Evolutionary conservation across 2,888 invertebrate species (phyloP).

Genomic region (Pollenia labialis): DNA sequence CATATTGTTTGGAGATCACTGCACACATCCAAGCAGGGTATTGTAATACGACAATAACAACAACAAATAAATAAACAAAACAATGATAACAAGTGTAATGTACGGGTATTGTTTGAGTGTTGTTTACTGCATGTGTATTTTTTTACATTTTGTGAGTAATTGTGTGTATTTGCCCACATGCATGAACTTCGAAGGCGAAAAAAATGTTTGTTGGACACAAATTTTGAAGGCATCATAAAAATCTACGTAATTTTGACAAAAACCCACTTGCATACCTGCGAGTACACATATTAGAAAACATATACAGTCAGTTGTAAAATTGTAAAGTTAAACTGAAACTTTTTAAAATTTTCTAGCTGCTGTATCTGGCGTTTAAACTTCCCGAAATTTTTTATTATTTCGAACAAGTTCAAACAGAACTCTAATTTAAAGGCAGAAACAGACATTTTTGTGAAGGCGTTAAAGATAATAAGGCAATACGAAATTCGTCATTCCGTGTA

Average conservation of each 20-base stretch:
- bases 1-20: constrained; percentile 23
- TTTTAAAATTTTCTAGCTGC: no score
- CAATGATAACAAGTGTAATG: constrained; percentile 71
- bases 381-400: no score
- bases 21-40: constrained; percentile 1
- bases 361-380: no score
- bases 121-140: constrained; percentile 21
- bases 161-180: constrained; percentile 55
- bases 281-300: not conserved
- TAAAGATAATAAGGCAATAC: no score
- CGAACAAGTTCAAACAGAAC: no score
- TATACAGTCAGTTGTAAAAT: not conserved
- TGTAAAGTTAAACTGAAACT: not conserved
- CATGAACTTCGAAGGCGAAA: constrained; percentile 37
- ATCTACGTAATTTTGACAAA: constrained; percentile 24
- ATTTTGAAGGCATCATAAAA: constrained; percentile 54
- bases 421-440: no score
- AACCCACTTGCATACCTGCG: not conserved
- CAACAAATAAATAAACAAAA: constrained; percentile 36
- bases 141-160: not conserved
- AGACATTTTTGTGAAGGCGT: no score
- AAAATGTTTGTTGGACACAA: constrained; percentile 49
- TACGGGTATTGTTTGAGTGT: constrained; percentile 50
- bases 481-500: no score
- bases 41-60: constrained; percentile 9